Conservation (phyloP, 2,888 invertebrate genomes). For the Mythimna albipuncta region DNA sequence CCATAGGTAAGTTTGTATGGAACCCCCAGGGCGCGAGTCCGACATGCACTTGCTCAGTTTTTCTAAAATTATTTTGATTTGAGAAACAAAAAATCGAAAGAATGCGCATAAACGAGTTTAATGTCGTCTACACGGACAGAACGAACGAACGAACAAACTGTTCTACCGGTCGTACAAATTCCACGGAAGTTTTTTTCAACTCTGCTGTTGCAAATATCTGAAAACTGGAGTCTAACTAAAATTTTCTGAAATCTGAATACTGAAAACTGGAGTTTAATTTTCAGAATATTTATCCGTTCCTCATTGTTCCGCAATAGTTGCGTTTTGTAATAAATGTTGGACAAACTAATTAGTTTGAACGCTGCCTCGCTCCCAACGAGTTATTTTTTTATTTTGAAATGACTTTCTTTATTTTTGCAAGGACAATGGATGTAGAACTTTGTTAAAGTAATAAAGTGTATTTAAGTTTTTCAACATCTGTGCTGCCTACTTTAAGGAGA, state of each 20-base stretch:
- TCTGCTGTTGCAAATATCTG: constrained; percentile 14
- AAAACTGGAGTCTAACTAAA: too few relatives aligned
- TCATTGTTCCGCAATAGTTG: constrained; percentile 28
- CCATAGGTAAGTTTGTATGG: too few relatives aligned
- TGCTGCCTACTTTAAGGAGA: background rate
- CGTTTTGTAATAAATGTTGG: constrained; percentile 29
- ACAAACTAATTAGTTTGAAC: constrained; percentile 39
- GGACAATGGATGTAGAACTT: background rate
- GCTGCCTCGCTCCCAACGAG: constrained; percentile 13
- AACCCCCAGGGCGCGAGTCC: too few relatives aligned
- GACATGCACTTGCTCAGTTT: too few relatives aligned
- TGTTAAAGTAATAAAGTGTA: background rate
- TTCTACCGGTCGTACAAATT: constrained; percentile 3
- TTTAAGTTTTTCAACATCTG: constrained; percentile 8
- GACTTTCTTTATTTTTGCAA: constrained; percentile 16
- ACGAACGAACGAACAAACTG: background rate
- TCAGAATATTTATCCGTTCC: constrained; percentile 28
- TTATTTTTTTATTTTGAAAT: constrained; percentile 20
- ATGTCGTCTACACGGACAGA: background rate
- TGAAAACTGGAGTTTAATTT: background rate
- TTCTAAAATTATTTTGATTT: too few relatives aligned
- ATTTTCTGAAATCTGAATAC: too few relatives aligned
- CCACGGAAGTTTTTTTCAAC: constrained; percentile 20
- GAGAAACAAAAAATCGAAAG: too few relatives aligned
- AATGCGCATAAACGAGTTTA: too few relatives aligned